phyloP scores from a whole-genome alignment of 2,888 invertebrate genomes.

The Thecophora atra region DNA sequence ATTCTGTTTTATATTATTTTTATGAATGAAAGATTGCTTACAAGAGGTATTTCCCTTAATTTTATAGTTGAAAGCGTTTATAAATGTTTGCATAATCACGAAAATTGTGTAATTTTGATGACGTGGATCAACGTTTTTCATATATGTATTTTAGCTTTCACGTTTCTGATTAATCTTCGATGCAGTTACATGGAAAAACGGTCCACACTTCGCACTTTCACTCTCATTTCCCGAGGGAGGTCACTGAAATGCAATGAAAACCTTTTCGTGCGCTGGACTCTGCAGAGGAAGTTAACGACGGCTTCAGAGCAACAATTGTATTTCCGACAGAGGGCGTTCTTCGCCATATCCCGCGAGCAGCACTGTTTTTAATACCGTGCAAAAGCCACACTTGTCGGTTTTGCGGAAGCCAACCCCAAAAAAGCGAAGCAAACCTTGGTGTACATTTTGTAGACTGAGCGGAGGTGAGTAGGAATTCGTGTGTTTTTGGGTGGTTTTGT shows the following conservation, averaged over 20 bases:
- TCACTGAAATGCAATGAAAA: background rate
- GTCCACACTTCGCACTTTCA: too few species aligned
- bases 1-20: too few species aligned
- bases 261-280: background rate
- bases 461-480: background rate
- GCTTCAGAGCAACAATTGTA: constrained; percentile 45
- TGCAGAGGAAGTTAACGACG: constrained; percentile 36
- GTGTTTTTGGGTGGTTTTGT: background rate
- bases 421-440: background rate
- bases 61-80: too few species aligned
- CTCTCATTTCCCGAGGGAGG: background rate
- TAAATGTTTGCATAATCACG: too few species aligned
- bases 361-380: constrained; percentile 12
- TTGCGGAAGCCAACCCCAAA: background rate
- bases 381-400: background rate
- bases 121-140: too few species aligned
- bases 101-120: too few species aligned
- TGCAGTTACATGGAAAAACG: too few species aligned
- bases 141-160: too few species aligned
- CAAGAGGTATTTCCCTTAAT: too few species aligned
- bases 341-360: constrained; percentile 17
- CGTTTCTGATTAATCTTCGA: too few species aligned
- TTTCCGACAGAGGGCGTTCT: constrained; percentile 47
- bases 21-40: too few species aligned
- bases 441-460: background rate